These are phyloP conservation scores for Pantherophis vulpinus DNA, from an alignment of 2,797 vertebrate species.

Conservation along the genomic window DNA sequence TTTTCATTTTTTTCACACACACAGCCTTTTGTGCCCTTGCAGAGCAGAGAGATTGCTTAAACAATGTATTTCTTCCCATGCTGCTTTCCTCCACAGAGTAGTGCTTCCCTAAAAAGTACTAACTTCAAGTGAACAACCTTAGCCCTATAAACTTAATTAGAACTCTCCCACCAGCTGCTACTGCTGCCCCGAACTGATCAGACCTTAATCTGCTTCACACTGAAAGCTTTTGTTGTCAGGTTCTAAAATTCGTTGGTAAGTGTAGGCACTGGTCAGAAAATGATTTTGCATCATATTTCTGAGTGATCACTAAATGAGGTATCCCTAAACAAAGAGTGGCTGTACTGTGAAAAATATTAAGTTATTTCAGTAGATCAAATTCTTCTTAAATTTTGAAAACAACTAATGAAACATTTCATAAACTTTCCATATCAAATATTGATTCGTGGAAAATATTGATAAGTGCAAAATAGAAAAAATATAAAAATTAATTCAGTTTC, in stretches of 20 bases:
- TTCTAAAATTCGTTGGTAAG: not conserved
- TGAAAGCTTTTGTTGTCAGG: not conserved
- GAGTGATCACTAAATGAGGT: not conserved
- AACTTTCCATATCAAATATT: not conserved
- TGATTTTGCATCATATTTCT: not conserved
- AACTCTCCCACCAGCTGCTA: not conserved
- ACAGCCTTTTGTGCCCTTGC: not conserved
- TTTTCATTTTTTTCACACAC: not conserved
- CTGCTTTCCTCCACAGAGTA: not conserved
- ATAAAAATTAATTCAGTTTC: not conserved
- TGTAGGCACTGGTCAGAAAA: not conserved
- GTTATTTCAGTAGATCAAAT: not conserved
- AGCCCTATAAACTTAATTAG: not conserved
- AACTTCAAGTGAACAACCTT: not conserved
- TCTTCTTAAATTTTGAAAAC: not conserved
- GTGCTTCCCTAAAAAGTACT: not conserved
- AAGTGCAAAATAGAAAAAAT: not conserved
- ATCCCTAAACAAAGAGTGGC: not conserved
- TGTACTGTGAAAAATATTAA: not conserved
- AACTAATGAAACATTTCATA: not conserved
- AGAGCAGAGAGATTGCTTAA: not conserved
- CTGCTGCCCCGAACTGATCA: not conserved
- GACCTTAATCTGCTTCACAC: not conserved
- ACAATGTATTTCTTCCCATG: not conserved
- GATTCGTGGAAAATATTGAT: not conserved